These are phyloP conservation scores for Halcyon malimbica DNA, from an alignment of 2,113 vertebrate species.

Conservation along the genomic window DNA sequence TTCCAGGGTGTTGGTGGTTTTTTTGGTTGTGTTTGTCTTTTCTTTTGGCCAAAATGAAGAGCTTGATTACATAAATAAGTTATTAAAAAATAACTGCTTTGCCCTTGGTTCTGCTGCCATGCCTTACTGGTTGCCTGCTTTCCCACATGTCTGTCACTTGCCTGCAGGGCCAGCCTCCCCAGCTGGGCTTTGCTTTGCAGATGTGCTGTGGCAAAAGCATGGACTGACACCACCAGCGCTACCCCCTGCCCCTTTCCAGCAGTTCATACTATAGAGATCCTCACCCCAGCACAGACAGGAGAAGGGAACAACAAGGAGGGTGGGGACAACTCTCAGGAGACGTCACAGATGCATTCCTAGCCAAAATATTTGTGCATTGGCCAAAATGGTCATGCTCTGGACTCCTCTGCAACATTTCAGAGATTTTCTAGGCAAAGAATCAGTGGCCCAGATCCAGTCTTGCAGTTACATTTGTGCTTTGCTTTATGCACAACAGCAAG, in stretches of 20 bases:
- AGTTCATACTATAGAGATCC: fast-evolving
- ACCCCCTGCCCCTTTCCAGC: fast-evolving
- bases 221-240: not conserved
- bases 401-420: not conserved
- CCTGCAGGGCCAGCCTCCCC: not conserved
- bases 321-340: not conserved
- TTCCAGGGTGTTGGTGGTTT: not conserved
- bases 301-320: not conserved
- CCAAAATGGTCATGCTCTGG: not conserved
- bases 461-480: not conserved
- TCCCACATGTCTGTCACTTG: fast-evolving
- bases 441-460: not conserved
- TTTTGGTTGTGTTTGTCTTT: not conserved
- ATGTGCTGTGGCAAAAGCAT: not conserved
- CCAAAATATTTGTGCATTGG: not conserved
- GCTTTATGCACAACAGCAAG: not conserved
- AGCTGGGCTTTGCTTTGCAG: not conserved
- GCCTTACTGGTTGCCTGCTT: not conserved
- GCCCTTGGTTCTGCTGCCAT: not conserved
- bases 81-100: not conserved
- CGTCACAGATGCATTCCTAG: not conserved
- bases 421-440: not conserved
- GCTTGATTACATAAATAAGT: not conserved
- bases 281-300: fast-evolving
- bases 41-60: not conserved